phyloP scores from a whole-genome alignment of 2,797 vertebrate genomes.

The Bradypodion ventrale region DNA sequence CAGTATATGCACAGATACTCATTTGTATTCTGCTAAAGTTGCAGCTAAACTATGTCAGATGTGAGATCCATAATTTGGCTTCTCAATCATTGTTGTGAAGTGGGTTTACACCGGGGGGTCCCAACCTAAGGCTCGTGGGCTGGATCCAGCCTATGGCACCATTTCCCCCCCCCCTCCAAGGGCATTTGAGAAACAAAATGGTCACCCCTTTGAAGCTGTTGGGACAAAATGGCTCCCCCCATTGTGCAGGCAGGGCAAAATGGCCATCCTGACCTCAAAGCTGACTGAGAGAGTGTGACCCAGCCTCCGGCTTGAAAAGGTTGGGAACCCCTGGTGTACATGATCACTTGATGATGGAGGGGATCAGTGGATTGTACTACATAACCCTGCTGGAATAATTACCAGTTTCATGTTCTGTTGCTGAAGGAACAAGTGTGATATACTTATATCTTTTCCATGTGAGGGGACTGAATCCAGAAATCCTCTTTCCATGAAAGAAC shows the following conservation, averaged over 20 bases:
- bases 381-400: background rate
- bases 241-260: no score
- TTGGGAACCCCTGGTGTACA: no score
- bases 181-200: no score
- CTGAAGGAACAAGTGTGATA: background rate
- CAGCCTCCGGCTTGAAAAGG: no score
- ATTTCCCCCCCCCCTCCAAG: no score
- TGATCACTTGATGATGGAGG: background rate
- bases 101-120: background rate
- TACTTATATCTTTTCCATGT: background rate
- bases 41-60: background rate
- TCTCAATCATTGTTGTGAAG: background rate
- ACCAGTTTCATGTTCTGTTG: background rate
- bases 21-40: background rate
- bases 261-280: no score
- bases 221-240: no score
- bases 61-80: background rate
- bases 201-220: no score
- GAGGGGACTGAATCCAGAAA: background rate
- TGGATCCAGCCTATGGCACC: no score
- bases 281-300: no score
- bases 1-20: background rate
- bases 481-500: background rate
- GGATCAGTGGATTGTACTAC: background rate
- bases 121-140: no score